Base-by-base conservation (phyloP, 1,140 invertebrate species). In the Spodoptera frugiperda region DNA sequence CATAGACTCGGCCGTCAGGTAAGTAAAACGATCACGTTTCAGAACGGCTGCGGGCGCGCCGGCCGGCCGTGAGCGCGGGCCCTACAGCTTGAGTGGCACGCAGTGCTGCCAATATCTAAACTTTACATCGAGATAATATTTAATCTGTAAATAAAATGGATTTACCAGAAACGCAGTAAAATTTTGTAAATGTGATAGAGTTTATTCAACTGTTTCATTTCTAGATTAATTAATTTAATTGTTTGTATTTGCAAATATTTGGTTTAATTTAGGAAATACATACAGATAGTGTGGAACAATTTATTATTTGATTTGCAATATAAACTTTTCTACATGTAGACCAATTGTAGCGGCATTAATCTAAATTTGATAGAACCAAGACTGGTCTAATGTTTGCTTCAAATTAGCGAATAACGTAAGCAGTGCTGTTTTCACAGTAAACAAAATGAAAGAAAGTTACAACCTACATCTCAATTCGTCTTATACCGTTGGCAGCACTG, bases 11-110 rank as follows among this genome's bases (percentile, higher is more conserved):
- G 67, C 53, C 74, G 44, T n/a, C 80, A 80, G 80, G 80, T 82
- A 75, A 75, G 72, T 53, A 82, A 82, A 82, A 67, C 71, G 77
- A 82, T 84, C 80, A 84, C 78, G 80, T 82, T 84, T 79, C 78
- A 30, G 48, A 54, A 75, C 74, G 65, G 49, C 79, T 77, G 77
- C 78, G 76, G 72, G 15, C 49, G 65, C 72, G 77, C 77, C 70
- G 54, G 12, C 15, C 39, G 54, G 5, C 57, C 25, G 46, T 9
- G 65, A 10, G 59, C 30, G 59, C 33, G 39, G 15, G 51, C 25
- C 71, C 54, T 61, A 19, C 72, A 75, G 72, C 57, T 63, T 75
- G 72, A 75, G 44, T 63, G 72, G 19, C 46, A 39, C 21, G 19
- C 74, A 76, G 61, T 67, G 51, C 17, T 76, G 59, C 74, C 74